phyloP scores from a whole-genome alignment of 2,113 vertebrate genomes.

The Pterocles burchelli region DNA sequence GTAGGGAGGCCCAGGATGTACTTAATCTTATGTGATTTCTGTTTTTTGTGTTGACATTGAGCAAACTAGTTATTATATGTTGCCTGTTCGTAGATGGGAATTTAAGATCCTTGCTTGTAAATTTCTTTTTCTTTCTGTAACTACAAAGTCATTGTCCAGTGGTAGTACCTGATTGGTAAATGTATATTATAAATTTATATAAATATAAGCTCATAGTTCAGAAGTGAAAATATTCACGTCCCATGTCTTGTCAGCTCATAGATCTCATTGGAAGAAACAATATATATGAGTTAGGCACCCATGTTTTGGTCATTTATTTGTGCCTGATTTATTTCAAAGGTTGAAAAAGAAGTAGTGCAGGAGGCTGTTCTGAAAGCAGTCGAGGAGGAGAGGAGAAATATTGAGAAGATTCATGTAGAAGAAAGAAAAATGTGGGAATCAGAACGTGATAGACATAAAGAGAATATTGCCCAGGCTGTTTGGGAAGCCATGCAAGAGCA shows the following conservation, averaged over 20 bases:
- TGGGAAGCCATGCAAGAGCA: slow-evolving; percentile 70
- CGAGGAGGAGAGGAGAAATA: slow-evolving; percentile 73
- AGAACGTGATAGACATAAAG: slow-evolving; percentile 63
- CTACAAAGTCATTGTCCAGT: not conserved
- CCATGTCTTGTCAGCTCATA: not conserved
- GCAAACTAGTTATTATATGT: not conserved
- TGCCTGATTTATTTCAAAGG: slow-evolving; percentile 61
- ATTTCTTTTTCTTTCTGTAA: not conserved
- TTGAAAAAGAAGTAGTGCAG: slow-evolving; percentile 70
- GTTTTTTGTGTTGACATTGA: not conserved
- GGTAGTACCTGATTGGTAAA: not conserved
- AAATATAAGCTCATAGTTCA: not conserved
- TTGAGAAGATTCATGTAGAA: slow-evolving; percentile 71
- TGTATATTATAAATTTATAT: not conserved
- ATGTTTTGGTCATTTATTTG: not conserved
- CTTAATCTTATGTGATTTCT: fast-evolving
- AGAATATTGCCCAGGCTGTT: slow-evolving; percentile 67
- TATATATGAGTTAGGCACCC: not conserved
- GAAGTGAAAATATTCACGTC: not conserved
- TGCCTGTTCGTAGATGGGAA: not conserved
- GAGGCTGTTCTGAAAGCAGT: slow-evolving; percentile 73
- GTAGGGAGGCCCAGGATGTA: not conserved
- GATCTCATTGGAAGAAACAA: not conserved
- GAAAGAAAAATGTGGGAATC: slow-evolving; percentile 76
- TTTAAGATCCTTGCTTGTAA: not conserved